Evolutionary conservation across 2,113 vertebrate genomes (phyloP), one percentile per base, ranked within the genome.

Genomic region (Pipa parva): DNA sequence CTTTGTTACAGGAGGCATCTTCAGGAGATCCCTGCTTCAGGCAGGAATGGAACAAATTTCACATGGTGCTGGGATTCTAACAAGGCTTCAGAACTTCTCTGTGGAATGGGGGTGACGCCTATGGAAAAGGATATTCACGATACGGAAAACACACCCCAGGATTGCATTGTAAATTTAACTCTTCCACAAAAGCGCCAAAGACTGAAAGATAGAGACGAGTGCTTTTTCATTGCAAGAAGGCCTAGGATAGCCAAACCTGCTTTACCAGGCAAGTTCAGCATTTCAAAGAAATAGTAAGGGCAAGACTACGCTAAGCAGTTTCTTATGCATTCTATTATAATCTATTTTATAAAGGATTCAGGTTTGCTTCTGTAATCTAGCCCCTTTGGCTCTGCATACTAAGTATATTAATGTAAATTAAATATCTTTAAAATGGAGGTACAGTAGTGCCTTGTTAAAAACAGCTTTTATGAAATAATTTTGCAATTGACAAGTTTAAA

Each of bases 111-210:
- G 18, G 81, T 81, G 33, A 73, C 81, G 0, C 56, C 74, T 10
- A 72, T 85, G 20, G 85, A 80, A 59, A 88, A 81, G 0, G 90
- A 92, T 24, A 83, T 80, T 2, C 75, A 82, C 63, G 88, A 85
- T 60, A 79, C 77, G 0, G 92, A 95, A n/a, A 95, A 91, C 72
- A 91, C 87, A 0, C 92, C 91, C 0, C 84, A 88, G 24, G 93
- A 93, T 12, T 70, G 87, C 22, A 85, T 91, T 21, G 73, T 86
- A 58, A 73, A 81, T 1, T 82, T 77, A 63, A 86, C 88, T 1
- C 87, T 89, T 0, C 80, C 79, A 0, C 80, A 74, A 20, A 97
- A 95, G 39, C 78, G 84, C 1, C 85, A 78, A 74, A 74, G 80
- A 37, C 54, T 70, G 59, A 73, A 90, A 77, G 79, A 88, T 63